Evolutionary conservation across 30 jellyfish, hydroid and myxozoan species (phyloP), one percentile per base, ranked within the genome.

Genomic region (Aurelia aurita): DNA sequence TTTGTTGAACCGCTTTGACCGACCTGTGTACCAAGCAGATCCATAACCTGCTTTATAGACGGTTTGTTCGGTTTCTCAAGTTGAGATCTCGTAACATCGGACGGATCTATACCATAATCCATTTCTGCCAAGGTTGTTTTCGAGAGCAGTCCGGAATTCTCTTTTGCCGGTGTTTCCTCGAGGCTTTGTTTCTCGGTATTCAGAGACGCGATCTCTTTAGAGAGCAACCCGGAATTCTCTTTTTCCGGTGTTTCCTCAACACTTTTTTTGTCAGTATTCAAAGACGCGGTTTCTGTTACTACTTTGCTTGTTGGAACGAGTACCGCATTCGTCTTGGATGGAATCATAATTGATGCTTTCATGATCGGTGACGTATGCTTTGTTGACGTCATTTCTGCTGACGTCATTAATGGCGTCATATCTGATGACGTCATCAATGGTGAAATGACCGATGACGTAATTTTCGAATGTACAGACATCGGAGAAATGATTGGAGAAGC

Each of bases 1-100:
- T 18, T 35, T 74, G 53, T 74, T 23, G 54, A 26, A 18, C 72
- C 84, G 34, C 31, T 72, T 49, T 53, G 84, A 46, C 71, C 72
- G 35, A 10, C 28, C n/a, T 51, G 54, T 28, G 43, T 63, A 12
- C 85, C 96, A 55, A 88, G 58, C 15, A 77, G 27, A 45, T 51
- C 62, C 89, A 88, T 58, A 11, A 80, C 92, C 31, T 88, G 90
- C 19, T 29, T 70, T 22, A 88, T 88, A 31, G 96, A 69, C 32
- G 91, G 87, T 60, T 69, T 61, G 14, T 49, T 39, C 45, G 96
- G 96, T 70, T 88, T 88, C 39, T 69, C 84, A 7, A 88, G 74
- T 47, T 61, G 91, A 3, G 96, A 88, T 27, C 96, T 88, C 70
- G 96, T 88, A 23, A 88, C 96, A 75, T 88, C 96, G 43, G 90